Evolutionary conservation across 2,113 vertebrate species (phyloP).

Genomic region (Uria lomvia): DNA sequence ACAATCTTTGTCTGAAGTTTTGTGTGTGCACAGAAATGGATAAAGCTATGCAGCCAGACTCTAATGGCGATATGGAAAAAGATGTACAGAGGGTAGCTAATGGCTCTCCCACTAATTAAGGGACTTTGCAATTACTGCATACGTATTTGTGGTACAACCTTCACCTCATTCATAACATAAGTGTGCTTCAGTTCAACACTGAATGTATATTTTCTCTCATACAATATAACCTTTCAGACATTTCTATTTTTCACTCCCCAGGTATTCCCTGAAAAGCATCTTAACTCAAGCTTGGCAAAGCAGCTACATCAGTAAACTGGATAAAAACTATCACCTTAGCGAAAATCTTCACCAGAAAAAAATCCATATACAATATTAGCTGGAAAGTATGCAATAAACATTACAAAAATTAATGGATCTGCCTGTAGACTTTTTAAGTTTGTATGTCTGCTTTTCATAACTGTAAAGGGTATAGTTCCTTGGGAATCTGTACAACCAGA

Average conservation of each 20-base stretch:
- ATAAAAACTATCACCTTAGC: neutral
- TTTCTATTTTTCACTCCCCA: neutral
- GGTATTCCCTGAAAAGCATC: neutral
- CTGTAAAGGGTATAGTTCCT: neutral
- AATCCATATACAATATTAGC: neutral
- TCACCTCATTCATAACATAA: neutral
- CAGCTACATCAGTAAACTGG: neutral
- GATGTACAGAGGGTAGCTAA: neutral
- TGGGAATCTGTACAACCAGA: neutral
- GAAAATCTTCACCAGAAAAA: neutral
- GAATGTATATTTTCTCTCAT: neutral
- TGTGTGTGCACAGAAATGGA: neutral
- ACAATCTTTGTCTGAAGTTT: neutral
- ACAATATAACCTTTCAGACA: neutral
- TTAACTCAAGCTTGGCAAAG: neutral
- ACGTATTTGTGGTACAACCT: rapidly evolving
- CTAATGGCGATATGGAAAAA: neutral
- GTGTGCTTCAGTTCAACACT: neutral
- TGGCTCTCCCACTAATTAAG: neutral
- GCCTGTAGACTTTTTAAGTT: neutral
- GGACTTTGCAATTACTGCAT: neutral
- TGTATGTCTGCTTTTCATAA: neutral
- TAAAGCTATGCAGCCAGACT: neutral
- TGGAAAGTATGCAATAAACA: neutral
- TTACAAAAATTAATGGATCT: neutral